Percentiles rank a stretch among this genome's conserved stretches.
Conservation (phyloP, 2,888 invertebrate genomes). For the Zhengitettix transpicula region DNA sequence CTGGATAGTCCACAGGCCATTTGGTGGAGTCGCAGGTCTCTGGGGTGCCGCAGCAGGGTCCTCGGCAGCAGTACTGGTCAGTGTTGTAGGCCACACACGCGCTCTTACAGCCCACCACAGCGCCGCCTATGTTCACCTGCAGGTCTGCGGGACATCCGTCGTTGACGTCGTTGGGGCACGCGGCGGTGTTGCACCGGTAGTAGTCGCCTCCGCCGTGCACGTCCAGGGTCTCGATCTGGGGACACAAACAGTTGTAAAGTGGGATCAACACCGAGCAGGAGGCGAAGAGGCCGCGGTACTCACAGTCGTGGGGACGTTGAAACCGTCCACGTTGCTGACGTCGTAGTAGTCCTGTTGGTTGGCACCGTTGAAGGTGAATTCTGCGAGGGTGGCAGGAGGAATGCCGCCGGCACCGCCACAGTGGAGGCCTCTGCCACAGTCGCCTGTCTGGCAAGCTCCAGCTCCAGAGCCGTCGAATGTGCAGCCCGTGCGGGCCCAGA, state of each 20-base stretch:
- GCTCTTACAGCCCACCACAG: slow-evolving; percentile 27
- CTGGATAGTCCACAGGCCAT: slow-evolving; percentile 25
- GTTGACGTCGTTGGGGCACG: slow-evolving; percentile 23
- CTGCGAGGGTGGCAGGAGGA: slow-evolving; percentile 27
- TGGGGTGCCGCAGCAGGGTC: slow-evolving; percentile 20
- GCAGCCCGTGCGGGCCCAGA: slow-evolving; percentile 11
- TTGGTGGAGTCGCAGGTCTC: slow-evolving; percentile 24
- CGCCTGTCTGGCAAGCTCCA: slow-evolving; percentile 24
- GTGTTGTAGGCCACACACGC: slow-evolving; percentile 30
- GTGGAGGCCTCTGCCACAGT: slow-evolving; percentile 25
- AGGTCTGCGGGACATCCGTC: slow-evolving; percentile 24
- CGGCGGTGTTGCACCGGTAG: slow-evolving; percentile 24
- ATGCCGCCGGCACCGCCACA: slow-evolving; percentile 28
- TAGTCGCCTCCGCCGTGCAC: slow-evolving; percentile 12
- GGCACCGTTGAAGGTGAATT: slow-evolving; percentile 25
- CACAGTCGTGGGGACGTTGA: slow-evolving; percentile 24
- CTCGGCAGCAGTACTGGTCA: slow-evolving; percentile 30
- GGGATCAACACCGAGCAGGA: not conserved
- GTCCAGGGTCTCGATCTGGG: not conserved
- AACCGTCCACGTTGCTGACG: slow-evolving; percentile 32
- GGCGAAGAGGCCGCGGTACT: slow-evolving; percentile 7
- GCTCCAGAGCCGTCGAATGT: slow-evolving; percentile 15
- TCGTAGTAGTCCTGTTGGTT: slow-evolving; percentile 30
- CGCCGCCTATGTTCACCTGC: slow-evolving; percentile 10
- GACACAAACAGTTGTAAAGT: not conserved